A percentile compares a stretch with the other conserved stretches of the same genome.
Conservation (phyloP, 1,140 invertebrate species). For the Polypedilum vanderplanki region DNA sequence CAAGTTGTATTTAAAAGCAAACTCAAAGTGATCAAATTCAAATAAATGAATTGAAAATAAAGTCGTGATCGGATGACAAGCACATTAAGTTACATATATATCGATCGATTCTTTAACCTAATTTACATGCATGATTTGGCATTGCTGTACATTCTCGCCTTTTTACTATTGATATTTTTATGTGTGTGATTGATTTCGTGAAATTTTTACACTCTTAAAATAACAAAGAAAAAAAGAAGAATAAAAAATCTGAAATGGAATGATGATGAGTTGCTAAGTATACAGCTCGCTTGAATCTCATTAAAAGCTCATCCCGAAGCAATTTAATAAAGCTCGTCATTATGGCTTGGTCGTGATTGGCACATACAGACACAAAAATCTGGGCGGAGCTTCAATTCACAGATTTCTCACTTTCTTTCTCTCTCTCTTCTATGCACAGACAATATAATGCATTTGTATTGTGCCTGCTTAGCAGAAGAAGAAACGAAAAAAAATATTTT, state of each 20-base stretch:
- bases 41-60: neutral
- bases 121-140: neutral
- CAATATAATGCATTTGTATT: no score
- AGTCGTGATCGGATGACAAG: neutral
- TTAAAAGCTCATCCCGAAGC: no score
- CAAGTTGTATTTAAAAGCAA: neutral
- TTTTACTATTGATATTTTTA: no score
- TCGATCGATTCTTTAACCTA: neutral
- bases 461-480: neutral
- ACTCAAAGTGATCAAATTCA: neutral
- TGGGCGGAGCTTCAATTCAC: constrained; percentile 7
- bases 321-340: no score
- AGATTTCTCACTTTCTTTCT: neutral
- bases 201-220: neutral
- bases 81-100: neutral
- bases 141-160: neutral
- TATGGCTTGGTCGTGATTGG: constrained; percentile 14
- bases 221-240: neutral
- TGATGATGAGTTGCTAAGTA: no score
- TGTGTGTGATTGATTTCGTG: neutral
- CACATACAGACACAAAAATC: neutral
- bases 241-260: no score
- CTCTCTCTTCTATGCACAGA: neutral
- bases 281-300: no score
- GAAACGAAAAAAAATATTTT: neutral